Evolutionary conservation across 1,140 invertebrate genomes (phyloP).

Genomic region (Drosophila pruinosa): DNA sequence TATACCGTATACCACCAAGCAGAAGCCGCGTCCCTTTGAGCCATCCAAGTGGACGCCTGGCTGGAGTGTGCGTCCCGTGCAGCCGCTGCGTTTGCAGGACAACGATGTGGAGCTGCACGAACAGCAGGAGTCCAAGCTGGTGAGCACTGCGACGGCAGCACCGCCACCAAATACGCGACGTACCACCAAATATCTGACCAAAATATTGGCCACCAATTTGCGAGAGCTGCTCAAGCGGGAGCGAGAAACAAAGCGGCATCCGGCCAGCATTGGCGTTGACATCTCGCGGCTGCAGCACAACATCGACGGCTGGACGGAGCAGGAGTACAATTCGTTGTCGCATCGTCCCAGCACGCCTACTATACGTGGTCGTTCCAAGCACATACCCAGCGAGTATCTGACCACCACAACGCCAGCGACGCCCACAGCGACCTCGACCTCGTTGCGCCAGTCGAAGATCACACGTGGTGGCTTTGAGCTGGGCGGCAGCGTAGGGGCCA

Average conservation of each 20-base stretch:
- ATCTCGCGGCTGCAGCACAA: slow-evolving; percentile 90
- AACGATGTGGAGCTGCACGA: slow-evolving; percentile 73
- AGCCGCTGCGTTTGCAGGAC: slow-evolving; percentile 25
- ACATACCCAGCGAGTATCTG: slow-evolving; percentile 90
- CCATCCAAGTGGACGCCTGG: slow-evolving; percentile 44
- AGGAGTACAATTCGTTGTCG: slow-evolving; percentile 86
- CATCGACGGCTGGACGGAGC: slow-evolving; percentile 92
- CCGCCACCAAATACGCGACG: slow-evolving; percentile 56
- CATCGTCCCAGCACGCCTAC: slow-evolving; percentile 84
- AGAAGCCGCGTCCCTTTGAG: slow-evolving; percentile 85
- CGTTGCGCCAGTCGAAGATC: slow-evolving; percentile 76
- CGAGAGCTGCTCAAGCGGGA: slow-evolving; percentile 70
- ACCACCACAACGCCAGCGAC: slow-evolving; percentile 83
- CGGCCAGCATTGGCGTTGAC: slow-evolving; percentile 85
- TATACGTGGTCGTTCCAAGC: slow-evolving; percentile 86
- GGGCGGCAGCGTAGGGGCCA: slow-evolving; percentile 47
- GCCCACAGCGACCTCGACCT: slow-evolving; percentile 52
- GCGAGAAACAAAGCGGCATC: slow-evolving; percentile 55
- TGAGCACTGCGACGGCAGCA: slow-evolving; percentile 66
- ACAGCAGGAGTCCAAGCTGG: slow-evolving; percentile 83
- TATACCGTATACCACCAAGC: slow-evolving; percentile 89
- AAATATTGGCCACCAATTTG: slow-evolving; percentile 80
- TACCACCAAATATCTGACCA: slow-evolving; percentile 70
- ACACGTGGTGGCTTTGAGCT: slow-evolving; percentile 63
- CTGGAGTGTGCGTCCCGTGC: slow-evolving; percentile 58